Base-by-base conservation (phyloP, 2,113 vertebrate genomes). In the Brachyhypopomus gauderio region DNA sequence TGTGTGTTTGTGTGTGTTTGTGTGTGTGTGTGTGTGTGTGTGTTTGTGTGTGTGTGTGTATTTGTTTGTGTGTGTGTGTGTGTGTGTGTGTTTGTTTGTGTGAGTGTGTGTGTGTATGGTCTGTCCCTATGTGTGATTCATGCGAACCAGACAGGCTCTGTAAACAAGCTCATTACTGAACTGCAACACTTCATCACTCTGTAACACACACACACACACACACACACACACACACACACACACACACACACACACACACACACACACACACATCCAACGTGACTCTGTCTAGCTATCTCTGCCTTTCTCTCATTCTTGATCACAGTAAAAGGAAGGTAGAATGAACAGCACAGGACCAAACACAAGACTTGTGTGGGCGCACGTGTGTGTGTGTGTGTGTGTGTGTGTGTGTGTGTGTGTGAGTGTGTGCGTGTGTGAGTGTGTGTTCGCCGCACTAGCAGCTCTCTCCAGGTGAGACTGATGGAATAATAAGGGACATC, bases 401-500 rank as follows among this genome's bases (percentile, higher is more conserved):
- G 58, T 62, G 41, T 17, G 75, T 25, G 22, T 58, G 72, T 73
- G 72, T 56, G 52, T 56, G 71, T 55, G 77, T 20, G 64, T 30
- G 63, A 36, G 63, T 19, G 67, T 14, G 16, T 41, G 79, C 5
- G 30, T 55, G 58, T 36, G 70, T 55, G 78, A 56, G 41, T 66
- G 2, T 75, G 20, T 41, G 72, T 59, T 90, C 63, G 91, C 92
- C 91, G 86, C 79, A 80, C 69, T 94, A 95, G 96, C 97, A 98
- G 96, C 94, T 93, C 96, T 95, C 95, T 91, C 93, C 95, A 97
- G 97, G 97, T 97, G 97, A 97, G 95, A 95, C 96, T 97, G 97
- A 98, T 96, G 96, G 96, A 97, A 96, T 97, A 96, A 97, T 97
- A 97, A 97, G 95, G 96, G 94, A 96, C 97, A 98, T 98, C 97